phyloP scores from a whole-genome alignment of 2,797 vertebrate species.

The Rhynchotus rufescens region DNA sequence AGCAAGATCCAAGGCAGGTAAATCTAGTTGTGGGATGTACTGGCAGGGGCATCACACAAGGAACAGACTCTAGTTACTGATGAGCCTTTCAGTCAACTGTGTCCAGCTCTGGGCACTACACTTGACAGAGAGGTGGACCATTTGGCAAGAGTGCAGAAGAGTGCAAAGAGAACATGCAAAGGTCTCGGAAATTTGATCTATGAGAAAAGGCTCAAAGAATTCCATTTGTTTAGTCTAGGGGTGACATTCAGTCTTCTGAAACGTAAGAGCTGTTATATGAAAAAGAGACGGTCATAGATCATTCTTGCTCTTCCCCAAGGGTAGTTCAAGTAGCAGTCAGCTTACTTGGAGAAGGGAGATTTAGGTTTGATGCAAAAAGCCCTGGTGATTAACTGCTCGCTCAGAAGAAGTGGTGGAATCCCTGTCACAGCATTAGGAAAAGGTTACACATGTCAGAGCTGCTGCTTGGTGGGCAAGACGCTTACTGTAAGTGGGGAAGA shows the following conservation, averaged over 20 bases:
- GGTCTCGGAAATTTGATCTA: constrained; percentile 44
- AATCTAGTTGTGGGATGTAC: background rate
- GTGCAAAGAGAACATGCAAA: constrained; percentile 27
- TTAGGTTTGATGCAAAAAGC: background rate
- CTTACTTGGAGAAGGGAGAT: background rate
- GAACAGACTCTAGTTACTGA: background rate
- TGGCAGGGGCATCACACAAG: background rate
- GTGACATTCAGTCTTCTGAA: constrained; percentile 53
- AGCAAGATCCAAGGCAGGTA: background rate
- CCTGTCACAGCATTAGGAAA: background rate
- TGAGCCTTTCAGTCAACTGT: background rate
- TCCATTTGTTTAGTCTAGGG: constrained; percentile 68
- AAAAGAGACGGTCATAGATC: background rate
- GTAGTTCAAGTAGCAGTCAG: constrained; percentile 34
- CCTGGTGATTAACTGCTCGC: background rate
- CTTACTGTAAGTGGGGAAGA: background rate
- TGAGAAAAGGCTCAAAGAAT: constrained; percentile 62
- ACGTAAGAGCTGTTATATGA: constrained; percentile 28
- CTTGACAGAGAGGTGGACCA: background rate
- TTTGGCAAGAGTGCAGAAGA: background rate
- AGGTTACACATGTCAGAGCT: background rate
- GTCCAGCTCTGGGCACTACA: background rate
- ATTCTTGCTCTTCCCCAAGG: background rate
- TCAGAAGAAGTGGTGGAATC: background rate
- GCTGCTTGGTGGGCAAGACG: background rate